Evolutionary conservation across 2,113 vertebrate genomes (phyloP), one percentile per base, ranked within the genome.

Genomic region (Marcusenius ussheri): DNA sequence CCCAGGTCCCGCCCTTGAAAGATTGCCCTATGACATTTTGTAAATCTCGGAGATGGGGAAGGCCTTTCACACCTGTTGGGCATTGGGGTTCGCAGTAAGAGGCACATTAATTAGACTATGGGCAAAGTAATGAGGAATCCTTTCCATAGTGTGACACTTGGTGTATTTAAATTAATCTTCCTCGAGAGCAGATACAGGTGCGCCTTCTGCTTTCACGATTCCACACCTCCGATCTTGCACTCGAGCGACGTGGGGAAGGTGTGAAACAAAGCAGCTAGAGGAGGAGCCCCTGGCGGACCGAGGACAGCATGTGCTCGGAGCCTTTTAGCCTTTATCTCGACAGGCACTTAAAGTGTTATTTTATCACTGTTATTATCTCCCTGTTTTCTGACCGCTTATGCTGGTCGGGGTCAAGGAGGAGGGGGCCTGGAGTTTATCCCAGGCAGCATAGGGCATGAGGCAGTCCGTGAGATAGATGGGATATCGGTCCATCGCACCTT

Each of bases 151-250:
- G 77, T 47, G 74, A 74, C 84, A 31, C 91, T 90, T 89, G 84
- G 92, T 92, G 92, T 91, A 92, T 93, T 92, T 83, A 91, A 92
- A 92, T 93, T 66, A 87, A 90, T 90, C 89, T 90, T 90, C 91
- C 91, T 88, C 89, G 85, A 53, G 83, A 87, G 66, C 85, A 89
- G 88, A 92, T 93, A 88, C 88, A 91, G 91, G 90, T 90, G 84
- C 85, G 89, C 50, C 77, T 39, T 90, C 88, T 74, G 56, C 89
- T 89, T 56, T 89, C 88, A 24, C 35, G n/a, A 66, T 84, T n/a
- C 88, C 85, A 46, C 49, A 24, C 80, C 89, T 87, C 51, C 58
- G 31, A 90, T 89, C 91, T 88, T 13, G 56, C 31, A 87, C 56
- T 90, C 58, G 85, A 84, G 88, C 74, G 49, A 53, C 51, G 85